A percentile compares a stretch with the other conserved stretches of the same genome.
Evolutionary conservation across 2,113 vertebrate species (phyloP).

Genomic region (Lonchura striata): DNA sequence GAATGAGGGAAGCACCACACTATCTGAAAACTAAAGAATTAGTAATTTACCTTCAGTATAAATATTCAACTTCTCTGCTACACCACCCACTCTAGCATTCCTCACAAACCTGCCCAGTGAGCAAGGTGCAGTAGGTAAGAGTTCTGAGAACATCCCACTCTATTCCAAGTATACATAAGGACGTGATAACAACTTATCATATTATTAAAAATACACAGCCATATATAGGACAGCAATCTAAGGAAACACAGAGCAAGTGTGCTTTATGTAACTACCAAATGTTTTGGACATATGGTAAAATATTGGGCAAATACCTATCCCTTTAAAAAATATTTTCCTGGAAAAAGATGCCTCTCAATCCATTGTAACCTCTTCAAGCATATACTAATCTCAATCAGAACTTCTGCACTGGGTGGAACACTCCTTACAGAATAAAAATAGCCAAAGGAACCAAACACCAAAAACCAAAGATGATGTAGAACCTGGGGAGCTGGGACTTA

Average conservation of each 20-base stretch:
- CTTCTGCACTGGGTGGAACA: neutral
- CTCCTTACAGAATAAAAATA: neutral
- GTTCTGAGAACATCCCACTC: neutral
- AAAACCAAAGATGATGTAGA: neutral
- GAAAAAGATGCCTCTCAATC: neutral
- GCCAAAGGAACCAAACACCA: neutral
- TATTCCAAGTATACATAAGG: neutral
- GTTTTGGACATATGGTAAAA: neutral
- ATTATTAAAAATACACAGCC: neutral
- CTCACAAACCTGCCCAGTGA: neutral
- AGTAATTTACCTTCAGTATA: neutral
- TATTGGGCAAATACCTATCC: neutral
- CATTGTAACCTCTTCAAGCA: neutral
- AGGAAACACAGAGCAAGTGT: neutral
- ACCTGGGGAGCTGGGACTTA: neutral
- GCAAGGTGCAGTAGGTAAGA: neutral
- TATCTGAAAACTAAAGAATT: neutral
- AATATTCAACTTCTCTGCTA: neutral
- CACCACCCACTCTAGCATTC: fast-evolving
- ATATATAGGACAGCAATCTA: neutral
- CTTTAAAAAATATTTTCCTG: neutral
- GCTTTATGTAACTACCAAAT: neutral
- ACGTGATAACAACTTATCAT: neutral
- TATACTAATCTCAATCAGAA: neutral
- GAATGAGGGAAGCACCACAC: neutral